Percentiles rank a stretch among this genome's conserved stretches.
Evolutionary conservation across 1,140 invertebrate species (phyloP).

Genomic region (Antheraea pernyi): DNA sequence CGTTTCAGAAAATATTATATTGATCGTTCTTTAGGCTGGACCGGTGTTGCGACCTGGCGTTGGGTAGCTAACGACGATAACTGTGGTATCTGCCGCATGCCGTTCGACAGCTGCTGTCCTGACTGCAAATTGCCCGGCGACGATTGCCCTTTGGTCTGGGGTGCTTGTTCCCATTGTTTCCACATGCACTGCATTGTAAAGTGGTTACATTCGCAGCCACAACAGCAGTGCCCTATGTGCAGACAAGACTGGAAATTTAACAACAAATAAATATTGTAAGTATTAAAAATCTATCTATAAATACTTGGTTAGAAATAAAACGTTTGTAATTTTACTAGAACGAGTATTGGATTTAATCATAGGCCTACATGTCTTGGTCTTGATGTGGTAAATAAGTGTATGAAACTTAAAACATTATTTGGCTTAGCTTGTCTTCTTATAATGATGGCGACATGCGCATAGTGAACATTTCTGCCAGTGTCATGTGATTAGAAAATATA

Average conservation of each 20-base stretch:
- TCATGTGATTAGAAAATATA: no score
- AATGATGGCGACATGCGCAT: no score
- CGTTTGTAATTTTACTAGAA: no score
- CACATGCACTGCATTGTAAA: conserved; percentile 99
- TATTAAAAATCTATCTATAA: background rate
- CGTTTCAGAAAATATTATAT: background rate
- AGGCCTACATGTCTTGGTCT: no score
- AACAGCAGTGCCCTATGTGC: conserved; percentile 99
- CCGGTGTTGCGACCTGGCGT: conserved; percentile 97
- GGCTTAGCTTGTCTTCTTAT: no score
- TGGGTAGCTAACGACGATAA: conserved; percentile 99
- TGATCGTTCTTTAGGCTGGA: conserved; percentile 86
- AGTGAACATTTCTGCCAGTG: no score
- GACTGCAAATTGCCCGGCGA: conserved; percentile 99
- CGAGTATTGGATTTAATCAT: no score
- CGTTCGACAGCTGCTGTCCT: conserved; percentile 98
- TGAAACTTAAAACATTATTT: no score
- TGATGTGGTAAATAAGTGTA: no score
- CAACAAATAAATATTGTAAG: conserved; percentile 78
- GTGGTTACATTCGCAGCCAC: conserved; percentile 98
- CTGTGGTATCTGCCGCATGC: conserved; percentile 99
- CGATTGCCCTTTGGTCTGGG: conserved; percentile 99
- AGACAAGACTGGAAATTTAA: conserved; percentile 99
- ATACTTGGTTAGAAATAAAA: no score
- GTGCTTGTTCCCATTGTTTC: conserved; percentile 99